A percentile compares a stretch with the other conserved stretches of the same genome.
phyloP scores from a whole-genome alignment of 2,888 invertebrate genomes.

The Drosophila merina region DNA sequence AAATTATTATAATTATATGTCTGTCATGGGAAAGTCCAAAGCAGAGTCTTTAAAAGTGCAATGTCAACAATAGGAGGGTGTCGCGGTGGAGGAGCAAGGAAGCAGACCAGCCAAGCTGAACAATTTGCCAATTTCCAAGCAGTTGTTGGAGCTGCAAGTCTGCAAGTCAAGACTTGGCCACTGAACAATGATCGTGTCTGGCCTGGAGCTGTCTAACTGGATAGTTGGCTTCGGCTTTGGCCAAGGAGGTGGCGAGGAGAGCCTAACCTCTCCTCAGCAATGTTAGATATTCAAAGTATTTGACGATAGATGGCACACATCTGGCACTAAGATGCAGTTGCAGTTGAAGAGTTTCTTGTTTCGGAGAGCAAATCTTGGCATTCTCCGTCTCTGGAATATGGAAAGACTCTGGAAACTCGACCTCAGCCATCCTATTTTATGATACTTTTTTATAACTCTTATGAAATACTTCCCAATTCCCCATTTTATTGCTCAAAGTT shows the following conservation, averaged over 20 bases:
- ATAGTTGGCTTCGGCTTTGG: slow-evolving; percentile 21
- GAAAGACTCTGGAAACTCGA: too few relatives aligned
- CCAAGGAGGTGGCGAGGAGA: neutral
- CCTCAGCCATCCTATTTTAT: too few relatives aligned
- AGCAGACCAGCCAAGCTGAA: slow-evolving; percentile 11
- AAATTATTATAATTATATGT: slow-evolving; percentile 42
- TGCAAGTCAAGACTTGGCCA: slow-evolving; percentile 8
- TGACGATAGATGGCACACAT: slow-evolving; percentile 2
- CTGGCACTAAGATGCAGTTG: neutral
- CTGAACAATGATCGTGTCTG: slow-evolving; percentile 27
- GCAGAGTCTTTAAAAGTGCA: slow-evolving; percentile 33
- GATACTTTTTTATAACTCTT: too few relatives aligned
- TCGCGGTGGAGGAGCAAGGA: neutral
- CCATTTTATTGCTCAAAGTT: too few relatives aligned
- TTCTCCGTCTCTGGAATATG: too few relatives aligned
- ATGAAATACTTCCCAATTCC: too few relatives aligned
- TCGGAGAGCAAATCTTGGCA: too few relatives aligned
- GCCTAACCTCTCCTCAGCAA: neutral
- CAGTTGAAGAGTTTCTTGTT: neutral
- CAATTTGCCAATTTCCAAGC: slow-evolving; percentile 24
- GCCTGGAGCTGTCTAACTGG: slow-evolving; percentile 37
- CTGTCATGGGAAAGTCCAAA: slow-evolving; percentile 47
- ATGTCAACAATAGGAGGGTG: slow-evolving; percentile 34
- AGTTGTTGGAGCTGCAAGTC: slow-evolving; percentile 17
- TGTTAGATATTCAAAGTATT: slow-evolving; percentile 24